Evolutionary conservation across 2,113 vertebrate species (phyloP).

Genomic region (Pungitius pungitius): DNA sequence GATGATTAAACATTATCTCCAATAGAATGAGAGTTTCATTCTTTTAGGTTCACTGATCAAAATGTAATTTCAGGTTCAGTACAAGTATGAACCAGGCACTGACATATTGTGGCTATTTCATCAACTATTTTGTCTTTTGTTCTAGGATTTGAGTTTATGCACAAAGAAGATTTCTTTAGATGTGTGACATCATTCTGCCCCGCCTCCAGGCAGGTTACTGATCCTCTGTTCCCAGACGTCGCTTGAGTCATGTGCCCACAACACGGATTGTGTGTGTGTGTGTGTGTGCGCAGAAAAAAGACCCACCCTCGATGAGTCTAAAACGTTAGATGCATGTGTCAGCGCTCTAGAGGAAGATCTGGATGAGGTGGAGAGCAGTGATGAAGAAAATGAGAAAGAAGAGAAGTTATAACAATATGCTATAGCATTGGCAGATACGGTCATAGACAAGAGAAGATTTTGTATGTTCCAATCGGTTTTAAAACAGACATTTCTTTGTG

Average conservation of each 20-base stretch:
- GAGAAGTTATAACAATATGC: too few relatives aligned
- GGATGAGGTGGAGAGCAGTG: constrained; percentile 96
- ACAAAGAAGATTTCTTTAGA: constrained; percentile 95
- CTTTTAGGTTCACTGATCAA: too few relatives aligned
- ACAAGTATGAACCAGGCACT: too few relatives aligned
- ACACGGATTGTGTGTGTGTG: constrained; percentile 3
- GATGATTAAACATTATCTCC: too few relatives aligned
- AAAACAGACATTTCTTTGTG: neutral
- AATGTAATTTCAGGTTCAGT: too few relatives aligned
- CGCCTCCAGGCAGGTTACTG: constrained; percentile 88
- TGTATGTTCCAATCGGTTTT: neutral
- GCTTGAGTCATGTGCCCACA: neutral
- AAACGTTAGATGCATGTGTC: constrained; percentile 91
- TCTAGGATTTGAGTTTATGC: constrained; percentile 96
- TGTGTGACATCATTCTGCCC: constrained; percentile 96
- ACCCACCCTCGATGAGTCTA: constrained; percentile 95
- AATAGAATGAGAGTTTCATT: too few relatives aligned
- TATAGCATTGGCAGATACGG: neutral
- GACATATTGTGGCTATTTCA: too few relatives aligned
- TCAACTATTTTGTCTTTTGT: neutral
- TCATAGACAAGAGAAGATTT: neutral
- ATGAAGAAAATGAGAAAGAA: constrained; percentile 94
- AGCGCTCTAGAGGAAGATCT: constrained; percentile 97
- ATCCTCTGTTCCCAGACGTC: neutral
- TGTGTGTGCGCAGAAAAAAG: constrained; percentile 84